These are phyloP conservation scores for Helarctos malayanus DNA, from an alignment of 2,797 vertebrate species.

Conservation along the genomic window DNA sequence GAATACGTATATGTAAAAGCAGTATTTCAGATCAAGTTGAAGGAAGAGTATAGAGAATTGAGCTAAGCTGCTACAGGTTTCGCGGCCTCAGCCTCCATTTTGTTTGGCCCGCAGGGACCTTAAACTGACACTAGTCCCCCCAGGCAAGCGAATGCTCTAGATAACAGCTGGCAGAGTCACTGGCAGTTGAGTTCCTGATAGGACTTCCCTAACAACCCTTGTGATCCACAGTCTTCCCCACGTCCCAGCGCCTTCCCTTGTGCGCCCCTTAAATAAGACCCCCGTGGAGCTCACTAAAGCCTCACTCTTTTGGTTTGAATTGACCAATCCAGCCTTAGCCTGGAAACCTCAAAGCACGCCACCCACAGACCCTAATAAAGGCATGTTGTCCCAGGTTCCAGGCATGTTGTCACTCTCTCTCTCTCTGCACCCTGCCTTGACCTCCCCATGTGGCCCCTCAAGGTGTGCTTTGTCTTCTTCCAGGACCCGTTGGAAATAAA, in stretches of 20 bases:
- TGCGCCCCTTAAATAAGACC: not conserved
- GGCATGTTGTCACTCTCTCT: not conserved
- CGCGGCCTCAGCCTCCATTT: not conserved
- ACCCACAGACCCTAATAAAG: not conserved
- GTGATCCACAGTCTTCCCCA: not conserved
- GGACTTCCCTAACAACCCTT: not conserved
- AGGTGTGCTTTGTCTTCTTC: not conserved
- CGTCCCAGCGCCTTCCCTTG: not conserved
- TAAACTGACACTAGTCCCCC: not conserved
- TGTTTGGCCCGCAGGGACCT: not conserved
- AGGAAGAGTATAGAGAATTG: not conserved
- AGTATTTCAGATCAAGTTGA: not conserved
- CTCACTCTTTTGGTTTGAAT: not conserved
- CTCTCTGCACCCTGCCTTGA: not conserved
- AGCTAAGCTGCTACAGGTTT: not conserved
- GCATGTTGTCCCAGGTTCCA: not conserved
- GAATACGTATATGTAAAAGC: not conserved
- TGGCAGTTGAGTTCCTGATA: not conserved
- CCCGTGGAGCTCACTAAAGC: not conserved
- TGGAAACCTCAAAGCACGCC: not conserved
- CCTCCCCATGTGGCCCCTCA: not conserved
- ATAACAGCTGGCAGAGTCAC: not conserved
- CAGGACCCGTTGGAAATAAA: not conserved
- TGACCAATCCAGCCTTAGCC: not conserved
- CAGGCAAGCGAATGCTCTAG: not conserved